These are phyloP conservation scores for Melanotaenia pygmaea DNA, from an alignment of 2,797 vertebrate genomes.

Conservation along the genomic window DNA sequence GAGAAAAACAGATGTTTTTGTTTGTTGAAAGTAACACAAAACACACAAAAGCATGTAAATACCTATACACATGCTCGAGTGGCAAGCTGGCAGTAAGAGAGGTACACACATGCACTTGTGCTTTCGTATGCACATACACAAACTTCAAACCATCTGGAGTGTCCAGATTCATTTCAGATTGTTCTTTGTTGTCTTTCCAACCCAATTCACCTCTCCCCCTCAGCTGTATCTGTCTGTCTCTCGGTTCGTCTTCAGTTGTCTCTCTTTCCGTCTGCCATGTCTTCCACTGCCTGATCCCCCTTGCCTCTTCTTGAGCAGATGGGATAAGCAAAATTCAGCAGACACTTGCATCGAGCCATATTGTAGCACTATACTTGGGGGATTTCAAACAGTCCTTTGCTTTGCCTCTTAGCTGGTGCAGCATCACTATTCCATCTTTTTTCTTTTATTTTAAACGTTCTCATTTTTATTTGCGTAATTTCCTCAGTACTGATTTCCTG, in stretches of 20 bases:
- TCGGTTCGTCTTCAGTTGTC: slow-evolving; percentile 59
- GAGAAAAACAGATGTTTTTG: slow-evolving; percentile 62
- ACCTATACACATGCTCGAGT: slow-evolving; percentile 44
- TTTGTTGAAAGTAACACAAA: slow-evolving; percentile 56
- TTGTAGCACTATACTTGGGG: slow-evolving; percentile 56
- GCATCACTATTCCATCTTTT: neutral
- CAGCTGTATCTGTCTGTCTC: slow-evolving; percentile 58
- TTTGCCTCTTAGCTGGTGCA: slow-evolving; percentile 31
- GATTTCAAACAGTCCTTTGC: slow-evolving; percentile 47
- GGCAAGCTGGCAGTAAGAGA: slow-evolving; percentile 47
- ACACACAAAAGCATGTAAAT: slow-evolving; percentile 50
- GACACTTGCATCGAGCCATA: slow-evolving; percentile 65
- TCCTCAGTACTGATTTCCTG: neutral
- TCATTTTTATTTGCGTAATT: slow-evolving; percentile 15
- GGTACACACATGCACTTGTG: slow-evolving; percentile 6
- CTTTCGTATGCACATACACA: slow-evolving; percentile 32
- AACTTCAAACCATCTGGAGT: slow-evolving; percentile 75
- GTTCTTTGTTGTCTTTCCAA: slow-evolving; percentile 73
- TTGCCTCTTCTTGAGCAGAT: slow-evolving; percentile 65
- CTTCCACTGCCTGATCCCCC: slow-evolving; percentile 48
- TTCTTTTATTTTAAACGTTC: slow-evolving; percentile 15
- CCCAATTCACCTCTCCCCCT: slow-evolving; percentile 74
- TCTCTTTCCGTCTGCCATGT: slow-evolving; percentile 50
- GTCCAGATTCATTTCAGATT: slow-evolving; percentile 78
- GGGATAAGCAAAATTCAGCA: slow-evolving; percentile 57